Evolutionary conservation across 1,140 invertebrate genomes (phyloP), one percentile per base, ranked within the genome.

Genomic region (Hestina assimilis): DNA sequence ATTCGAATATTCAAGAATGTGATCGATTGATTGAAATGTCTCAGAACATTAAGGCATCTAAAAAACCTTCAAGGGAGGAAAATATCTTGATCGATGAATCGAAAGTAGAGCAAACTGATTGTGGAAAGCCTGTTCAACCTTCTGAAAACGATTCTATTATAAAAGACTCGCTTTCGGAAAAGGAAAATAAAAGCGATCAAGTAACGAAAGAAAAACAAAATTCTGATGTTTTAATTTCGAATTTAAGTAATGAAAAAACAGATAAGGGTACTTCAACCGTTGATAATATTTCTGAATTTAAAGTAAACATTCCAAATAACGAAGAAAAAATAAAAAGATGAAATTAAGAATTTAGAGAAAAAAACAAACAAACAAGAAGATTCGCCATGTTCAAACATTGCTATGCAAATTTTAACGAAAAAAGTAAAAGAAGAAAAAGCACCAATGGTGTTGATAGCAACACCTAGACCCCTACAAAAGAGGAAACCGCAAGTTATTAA

Each of bases 381-480:
- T 12, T 38, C 38, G 7, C 14, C 31, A 9, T 26, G 12, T 15
- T 35, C 12, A 8, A 26, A 17, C n/a, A 15, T 23, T 6, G 12
- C 31, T 38, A 12, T 12, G 9, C 33, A 20, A 3, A 8, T 50
- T 50, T 7, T 21, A 23, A 7, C 28, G 9, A 75, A 71, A 57
- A 79, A 65, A 50, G 86, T 90, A n/a, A 91, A 91, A 66, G 82
- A 90, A 59, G 89, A 91, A 79, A 79, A 87, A 50, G 84, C 90
- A 23, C 67, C 83, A 2, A 89, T 86, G 65, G 87, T 89, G 1
- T 69, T 92, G 17, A 90, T 91, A 61, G 91, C 91, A 12, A 91
- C 90, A 28, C 91, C 91, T 11, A 85, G 90, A 54, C 91, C 91
- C 3, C 72, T 92, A 12, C 90, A 90, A 80, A 92, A 91, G 65